These are phyloP conservation scores for Varanus salvator DNA, from an alignment of 2,113 vertebrate genomes.

Conservation along the genomic window DNA sequence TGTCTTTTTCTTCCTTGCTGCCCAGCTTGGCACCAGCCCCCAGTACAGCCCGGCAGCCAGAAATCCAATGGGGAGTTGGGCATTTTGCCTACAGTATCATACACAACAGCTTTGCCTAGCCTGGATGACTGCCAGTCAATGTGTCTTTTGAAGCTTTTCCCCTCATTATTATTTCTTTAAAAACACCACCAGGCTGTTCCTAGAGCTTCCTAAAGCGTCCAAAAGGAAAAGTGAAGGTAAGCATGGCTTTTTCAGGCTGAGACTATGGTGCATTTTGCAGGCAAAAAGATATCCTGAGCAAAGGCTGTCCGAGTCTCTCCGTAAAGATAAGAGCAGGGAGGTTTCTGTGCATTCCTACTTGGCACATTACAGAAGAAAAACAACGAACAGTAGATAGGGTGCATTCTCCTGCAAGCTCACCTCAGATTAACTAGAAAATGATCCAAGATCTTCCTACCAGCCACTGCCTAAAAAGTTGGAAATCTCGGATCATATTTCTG, in stretches of 20 bases:
- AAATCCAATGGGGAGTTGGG: slow-evolving; percentile 17
- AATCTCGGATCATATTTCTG: neutral
- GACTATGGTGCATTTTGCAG: neutral
- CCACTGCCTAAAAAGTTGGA: neutral
- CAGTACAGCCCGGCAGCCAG: neutral
- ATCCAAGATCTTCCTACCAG: neutral
- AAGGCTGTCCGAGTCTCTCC: neutral
- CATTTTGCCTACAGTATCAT: slow-evolving; percentile 19
- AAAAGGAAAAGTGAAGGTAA: neutral
- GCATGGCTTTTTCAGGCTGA: neutral
- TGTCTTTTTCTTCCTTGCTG: neutral
- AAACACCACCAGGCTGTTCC: accelerated
- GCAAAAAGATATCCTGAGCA: neutral
- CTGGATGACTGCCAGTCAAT: accelerated
- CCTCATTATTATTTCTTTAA: neutral
- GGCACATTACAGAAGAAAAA: neutral
- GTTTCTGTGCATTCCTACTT: neutral
- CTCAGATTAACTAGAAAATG: neutral
- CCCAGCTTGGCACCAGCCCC: slow-evolving; percentile 11
- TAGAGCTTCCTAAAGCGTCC: neutral
- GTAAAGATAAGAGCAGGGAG: no score
- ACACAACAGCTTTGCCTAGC: slow-evolving; percentile 2
- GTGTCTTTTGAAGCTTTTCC: neutral
- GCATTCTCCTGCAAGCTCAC: neutral
- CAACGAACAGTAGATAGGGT: neutral